Conservation (phyloP, 53 echinoderm and acorn worm genomes). For the Crossaster papposus region DNA sequence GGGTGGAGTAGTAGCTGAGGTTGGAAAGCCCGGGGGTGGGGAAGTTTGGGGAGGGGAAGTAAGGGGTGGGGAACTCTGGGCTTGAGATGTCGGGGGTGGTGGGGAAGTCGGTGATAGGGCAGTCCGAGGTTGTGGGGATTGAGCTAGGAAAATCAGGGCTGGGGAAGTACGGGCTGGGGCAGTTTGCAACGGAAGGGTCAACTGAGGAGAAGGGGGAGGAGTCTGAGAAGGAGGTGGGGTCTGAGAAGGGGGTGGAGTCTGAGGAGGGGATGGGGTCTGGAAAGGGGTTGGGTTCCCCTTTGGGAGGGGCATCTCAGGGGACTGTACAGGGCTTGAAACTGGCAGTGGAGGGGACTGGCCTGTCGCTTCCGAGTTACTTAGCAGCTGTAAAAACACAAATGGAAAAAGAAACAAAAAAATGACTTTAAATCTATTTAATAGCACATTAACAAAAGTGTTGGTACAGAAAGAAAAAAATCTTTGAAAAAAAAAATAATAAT, state of each 20-base stretch:
- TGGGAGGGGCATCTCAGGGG: not conserved
- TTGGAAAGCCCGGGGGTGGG: slow-evolving; percentile 11
- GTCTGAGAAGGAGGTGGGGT: slow-evolving; percentile 7
- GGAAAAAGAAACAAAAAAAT: not conserved
- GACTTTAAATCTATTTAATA: not conserved
- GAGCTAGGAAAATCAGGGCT: slow-evolving; percentile 33
- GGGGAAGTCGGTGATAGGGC: slow-evolving; percentile 11
- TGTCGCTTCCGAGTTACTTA: slow-evolving; percentile 20
- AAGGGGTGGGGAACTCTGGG: slow-evolving; percentile 34
- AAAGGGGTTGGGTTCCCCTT: slow-evolving; percentile 1
- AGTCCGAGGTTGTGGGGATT: slow-evolving; percentile 25
- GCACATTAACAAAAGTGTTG: not conserved
- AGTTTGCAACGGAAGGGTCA: slow-evolving; percentile 12
- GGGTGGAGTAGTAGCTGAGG: slow-evolving; percentile 4
- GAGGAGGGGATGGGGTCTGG: not conserved
- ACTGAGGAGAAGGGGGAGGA: slow-evolving; percentile 3
- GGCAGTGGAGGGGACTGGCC: slow-evolving; percentile 43
- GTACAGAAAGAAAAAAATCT: not conserved
- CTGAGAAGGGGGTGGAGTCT: slow-evolving; percentile 24
- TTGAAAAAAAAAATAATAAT: not conserved
- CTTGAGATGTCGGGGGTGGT: not conserved
- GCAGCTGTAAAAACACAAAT: slow-evolving; percentile 31
- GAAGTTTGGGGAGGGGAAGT: slow-evolving; percentile 22
- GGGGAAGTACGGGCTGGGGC: slow-evolving; percentile 23
- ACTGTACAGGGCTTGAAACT: slow-evolving; percentile 21